phyloP scores from a whole-genome alignment of 2,113 vertebrate genomes.

The Ciconia stormi region DNA sequence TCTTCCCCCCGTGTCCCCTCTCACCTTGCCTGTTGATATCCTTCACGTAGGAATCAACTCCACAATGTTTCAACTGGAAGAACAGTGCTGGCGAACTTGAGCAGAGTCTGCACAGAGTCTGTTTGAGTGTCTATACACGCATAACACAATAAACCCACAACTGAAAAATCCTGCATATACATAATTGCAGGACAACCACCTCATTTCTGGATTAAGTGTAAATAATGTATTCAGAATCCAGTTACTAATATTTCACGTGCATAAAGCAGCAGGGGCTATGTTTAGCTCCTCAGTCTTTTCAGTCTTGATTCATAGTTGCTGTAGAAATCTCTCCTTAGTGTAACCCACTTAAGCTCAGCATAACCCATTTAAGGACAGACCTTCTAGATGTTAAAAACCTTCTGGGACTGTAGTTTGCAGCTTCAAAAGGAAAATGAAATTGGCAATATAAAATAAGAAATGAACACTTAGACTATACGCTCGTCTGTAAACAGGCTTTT shows the following conservation, averaged over 20 bases:
- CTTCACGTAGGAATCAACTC: background rate
- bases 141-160: background rate
- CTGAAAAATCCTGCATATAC: background rate
- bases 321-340: background rate
- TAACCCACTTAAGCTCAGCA: background rate
- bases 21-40: background rate
- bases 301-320: background rate
- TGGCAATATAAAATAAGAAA: background rate
- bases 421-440: background rate
- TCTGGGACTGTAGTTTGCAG: background rate
- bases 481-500: background rate
- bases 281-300: background rate
- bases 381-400: background rate
- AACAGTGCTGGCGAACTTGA: background rate
- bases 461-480: background rate
- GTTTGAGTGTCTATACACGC: background rate
- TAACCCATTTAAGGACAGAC: background rate
- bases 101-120: background rate
- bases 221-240: background rate
- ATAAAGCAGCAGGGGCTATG: background rate
- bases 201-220: background rate
- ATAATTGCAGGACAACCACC: background rate
- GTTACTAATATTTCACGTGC: background rate
- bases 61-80: background rate
- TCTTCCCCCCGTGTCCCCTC: background rate